A percentile compares a stretch with the other conserved stretches of the same genome.
These are phyloP conservation scores for Bradypodion pumilum DNA, from an alignment of 2,797 vertebrate species.

Conservation along the genomic window DNA sequence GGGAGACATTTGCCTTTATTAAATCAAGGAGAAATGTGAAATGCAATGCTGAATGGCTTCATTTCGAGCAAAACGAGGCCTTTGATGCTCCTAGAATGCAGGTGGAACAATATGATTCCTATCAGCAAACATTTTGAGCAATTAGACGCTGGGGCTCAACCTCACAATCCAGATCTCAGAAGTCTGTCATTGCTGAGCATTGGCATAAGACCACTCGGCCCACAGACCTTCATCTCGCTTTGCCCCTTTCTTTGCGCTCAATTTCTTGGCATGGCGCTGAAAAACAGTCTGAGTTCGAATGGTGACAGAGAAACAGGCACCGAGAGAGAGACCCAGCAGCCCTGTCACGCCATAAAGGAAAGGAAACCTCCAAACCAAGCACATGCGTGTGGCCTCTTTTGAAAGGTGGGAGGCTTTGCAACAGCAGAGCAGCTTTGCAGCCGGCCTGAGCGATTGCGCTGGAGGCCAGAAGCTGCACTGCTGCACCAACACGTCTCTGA, in stretches of 20 bases:
- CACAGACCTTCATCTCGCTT: not conserved
- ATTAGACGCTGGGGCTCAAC: not conserved
- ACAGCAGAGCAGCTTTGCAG: not conserved
- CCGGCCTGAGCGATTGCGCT: not conserved
- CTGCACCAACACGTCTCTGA: constrained; percentile 35
- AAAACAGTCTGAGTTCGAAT: not conserved
- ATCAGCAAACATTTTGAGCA: too few species aligned
- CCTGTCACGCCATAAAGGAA: not conserved
- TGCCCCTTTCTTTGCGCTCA: not conserved
- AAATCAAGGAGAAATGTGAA: not conserved
- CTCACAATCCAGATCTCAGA: not conserved
- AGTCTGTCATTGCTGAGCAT: not conserved
- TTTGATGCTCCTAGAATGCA: not conserved
- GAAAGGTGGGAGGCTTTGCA: not conserved
- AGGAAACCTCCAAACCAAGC: too few species aligned
- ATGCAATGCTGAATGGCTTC: not conserved
- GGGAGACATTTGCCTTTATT: too few species aligned
- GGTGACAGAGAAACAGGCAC: not conserved
- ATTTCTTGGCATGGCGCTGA: not conserved
- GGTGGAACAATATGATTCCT: not conserved
- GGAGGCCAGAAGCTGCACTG: not conserved
- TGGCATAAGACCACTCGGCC: not conserved
- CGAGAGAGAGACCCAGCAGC: not conserved
- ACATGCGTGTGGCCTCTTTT: not conserved
- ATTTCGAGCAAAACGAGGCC: not conserved